phyloP scores from a whole-genome alignment of 2,797 vertebrate genomes.

The Labeo calbasu region DNA sequence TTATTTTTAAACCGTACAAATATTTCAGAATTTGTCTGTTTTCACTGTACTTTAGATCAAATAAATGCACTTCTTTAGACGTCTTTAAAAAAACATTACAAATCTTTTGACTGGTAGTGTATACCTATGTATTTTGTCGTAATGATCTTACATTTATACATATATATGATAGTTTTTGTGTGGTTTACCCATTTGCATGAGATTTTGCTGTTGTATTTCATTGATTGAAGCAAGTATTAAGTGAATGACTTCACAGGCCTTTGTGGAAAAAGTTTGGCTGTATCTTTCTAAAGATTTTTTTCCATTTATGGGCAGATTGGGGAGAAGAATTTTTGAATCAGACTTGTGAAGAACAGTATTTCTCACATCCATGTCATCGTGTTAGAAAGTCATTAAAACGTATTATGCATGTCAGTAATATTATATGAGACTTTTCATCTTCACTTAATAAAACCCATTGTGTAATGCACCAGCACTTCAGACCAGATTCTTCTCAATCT shows the following conservation, averaged over 20 bases:
- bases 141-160: too few relatives aligned
- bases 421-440: not conserved
- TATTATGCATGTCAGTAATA: not conserved
- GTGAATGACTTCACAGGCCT: conserved; percentile 10
- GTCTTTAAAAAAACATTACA: too few relatives aligned
- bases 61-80: too few relatives aligned
- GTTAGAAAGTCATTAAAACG: not conserved
- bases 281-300: not conserved
- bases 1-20: too few relatives aligned
- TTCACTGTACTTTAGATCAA: too few relatives aligned
- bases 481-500: conserved; percentile 1
- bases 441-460: not conserved
- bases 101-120: too few relatives aligned
- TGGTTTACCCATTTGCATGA: not conserved
- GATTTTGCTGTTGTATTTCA: not conserved
- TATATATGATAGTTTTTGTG: not conserved
- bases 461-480: not conserved
- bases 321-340: not conserved
- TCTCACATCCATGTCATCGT: not conserved
- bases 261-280: not conserved
- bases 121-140: too few relatives aligned
- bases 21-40: too few relatives aligned
- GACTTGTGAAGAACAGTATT: not conserved
- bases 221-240: conserved; percentile 16
- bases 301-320: conserved; percentile 8